These are phyloP conservation scores for Stenopsyche tienmushanensis DNA, from an alignment of 1,140 invertebrate species.

Conservation along the genomic window DNA sequence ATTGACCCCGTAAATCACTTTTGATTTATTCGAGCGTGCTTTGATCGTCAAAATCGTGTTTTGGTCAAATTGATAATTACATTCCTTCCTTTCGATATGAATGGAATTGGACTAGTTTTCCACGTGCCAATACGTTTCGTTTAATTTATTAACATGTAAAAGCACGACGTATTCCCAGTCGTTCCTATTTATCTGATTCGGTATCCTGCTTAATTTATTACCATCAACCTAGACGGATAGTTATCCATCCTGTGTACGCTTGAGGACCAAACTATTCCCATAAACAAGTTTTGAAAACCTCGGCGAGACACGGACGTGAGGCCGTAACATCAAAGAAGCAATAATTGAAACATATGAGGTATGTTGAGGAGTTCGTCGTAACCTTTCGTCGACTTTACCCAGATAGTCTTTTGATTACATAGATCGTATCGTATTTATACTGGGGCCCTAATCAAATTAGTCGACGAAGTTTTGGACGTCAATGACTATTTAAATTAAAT, in stretches of 20 bases:
- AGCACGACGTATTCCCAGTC: conserved; percentile 10
- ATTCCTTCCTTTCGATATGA: conserved; percentile 3
- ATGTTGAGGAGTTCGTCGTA: neutral
- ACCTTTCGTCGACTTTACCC: neutral
- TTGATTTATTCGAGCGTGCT: no score
- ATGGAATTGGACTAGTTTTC: neutral
- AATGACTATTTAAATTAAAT: conserved; percentile 19
- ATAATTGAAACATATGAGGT: conserved; percentile 9
- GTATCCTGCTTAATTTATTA: conserved; percentile 11
- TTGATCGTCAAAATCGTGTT: no score
- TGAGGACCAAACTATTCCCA: conserved; percentile 13
- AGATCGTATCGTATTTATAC: conserved; percentile 7
- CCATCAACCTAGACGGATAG: neutral
- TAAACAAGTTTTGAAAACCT: neutral
- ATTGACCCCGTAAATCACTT: no score
- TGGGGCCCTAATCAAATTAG: conserved; percentile 12
- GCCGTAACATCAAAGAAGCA: conserved; percentile 12
- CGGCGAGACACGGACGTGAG: neutral
- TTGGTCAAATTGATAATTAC: neutral
- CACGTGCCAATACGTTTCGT: neutral
- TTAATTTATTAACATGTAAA: conserved; percentile 23
- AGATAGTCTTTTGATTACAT: conserved; percentile 19
- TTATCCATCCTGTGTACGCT: neutral
- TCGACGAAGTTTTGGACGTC: conserved; percentile 16
- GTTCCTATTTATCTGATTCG: neutral